Base-by-base conservation (phyloP, 2,888 invertebrate species). In the Cinara cedri region DNA sequence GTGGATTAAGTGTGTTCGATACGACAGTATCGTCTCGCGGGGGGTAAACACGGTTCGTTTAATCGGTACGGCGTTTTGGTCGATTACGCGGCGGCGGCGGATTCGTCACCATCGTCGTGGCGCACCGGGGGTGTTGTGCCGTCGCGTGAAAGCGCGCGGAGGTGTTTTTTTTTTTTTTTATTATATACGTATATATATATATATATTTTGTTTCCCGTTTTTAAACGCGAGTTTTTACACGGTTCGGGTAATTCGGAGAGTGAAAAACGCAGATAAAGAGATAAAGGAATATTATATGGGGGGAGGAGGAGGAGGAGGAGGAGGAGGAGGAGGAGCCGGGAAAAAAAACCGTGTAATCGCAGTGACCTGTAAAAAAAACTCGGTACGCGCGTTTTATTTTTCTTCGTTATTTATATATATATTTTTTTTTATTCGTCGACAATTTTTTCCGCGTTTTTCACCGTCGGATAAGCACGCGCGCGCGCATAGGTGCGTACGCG, bases 391-490 rank as follows among this genome's bases (percentile, higher is more conserved):
- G 75, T 75, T 66, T 68, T 62, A 26, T 34, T 34, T 4, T 34
- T 34, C 3, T 34, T 34, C n/a, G 6, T 34, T 34, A 34, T 34
- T 34, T 4, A 4, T 34, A 34, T 34, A n/a, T n/a, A n/a, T 55
- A 51, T 54, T 19, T 60, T 49, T 51, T 63, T 60, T 78, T 76
- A 60, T 46, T 63, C 24, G 34, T 54, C 54, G 74, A 75, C 74
- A 75, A 75, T 75, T 75, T 75, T 75, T 75, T 75, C 63, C 74
- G 63, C 76, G 76, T 66, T 66, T 70, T 78, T 78, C 78, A 51
- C 78, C 78, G 78, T 70, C 51, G 34, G 57, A 78, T 57, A 49
- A 78, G 49, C 46, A 72, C 34, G 6, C 34, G 62, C 49, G 60
- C 68, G 60, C 19, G 51, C 62, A 21, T 34, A 14, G 60, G 60